Evolutionary conservation across 2,113 vertebrate genomes (phyloP), one percentile per base, ranked within the genome.

Genomic region (Ascaphus truei): DNA sequence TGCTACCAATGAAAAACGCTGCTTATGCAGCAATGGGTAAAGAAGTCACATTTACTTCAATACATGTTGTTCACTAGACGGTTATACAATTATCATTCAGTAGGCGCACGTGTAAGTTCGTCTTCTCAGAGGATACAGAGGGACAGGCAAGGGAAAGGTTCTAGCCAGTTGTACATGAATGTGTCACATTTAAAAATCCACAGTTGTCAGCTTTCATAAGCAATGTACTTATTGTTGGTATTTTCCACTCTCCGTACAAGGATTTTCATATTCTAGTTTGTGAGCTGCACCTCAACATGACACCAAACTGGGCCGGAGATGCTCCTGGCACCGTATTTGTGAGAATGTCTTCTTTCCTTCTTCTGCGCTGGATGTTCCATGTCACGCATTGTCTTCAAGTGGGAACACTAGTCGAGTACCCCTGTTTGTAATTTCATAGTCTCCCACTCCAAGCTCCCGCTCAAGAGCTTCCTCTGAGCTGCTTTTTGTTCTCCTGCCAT

Each of bases 361-460:
- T 63, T 63, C 48, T 73, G 62, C 66, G 47, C 72, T 58, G 57
- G 60, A 8, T 6, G n/a, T 6, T 30, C 11, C 13, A 23, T 63
- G 72, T 98, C 92, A 96, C 65, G 92, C 85, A 56, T 94, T 91
- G 74, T 98, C 95, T 79, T 98, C 93, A 50, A 96, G 86, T 75
- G 96, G 95, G 84, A 99, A 98, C 56, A 98, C 95, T 22, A 99
- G 88, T 23, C 93, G 90, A 1, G 96, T 99, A 15, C 96, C 95
- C 15, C 95, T 86, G 82, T 83, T 96, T 53, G 95, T 89, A 72
- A 95, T 73, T 79, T 96, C 96, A 72, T 93, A 93, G 63, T 95
- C 95, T 16, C 89, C 90, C 60, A 84, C 85, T 87, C 93, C 95
- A 77, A 94, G 87, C 83, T 97, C 96, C 30, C 51, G 85, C 81